Conservation (phyloP, 2,888 invertebrate species). For the Lepidocyrtinus sp. region DNA sequence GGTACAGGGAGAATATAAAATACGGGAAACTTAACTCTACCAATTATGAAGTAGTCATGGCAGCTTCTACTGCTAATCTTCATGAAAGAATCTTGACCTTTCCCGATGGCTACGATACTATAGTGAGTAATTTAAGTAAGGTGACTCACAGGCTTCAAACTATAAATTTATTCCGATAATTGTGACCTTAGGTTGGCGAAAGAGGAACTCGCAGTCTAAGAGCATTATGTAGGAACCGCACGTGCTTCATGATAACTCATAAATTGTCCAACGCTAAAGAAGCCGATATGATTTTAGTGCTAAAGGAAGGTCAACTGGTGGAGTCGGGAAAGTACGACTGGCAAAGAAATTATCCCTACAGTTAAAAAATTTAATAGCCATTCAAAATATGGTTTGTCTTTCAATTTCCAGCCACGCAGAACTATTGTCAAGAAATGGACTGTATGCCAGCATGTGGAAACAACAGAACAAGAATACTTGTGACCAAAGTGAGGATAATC, state of each 20-base stretch:
- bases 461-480: constrained; percentile 38
- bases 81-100: constrained; percentile 74
- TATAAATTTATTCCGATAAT: neutral
- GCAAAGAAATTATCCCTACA: too few relatives aligned
- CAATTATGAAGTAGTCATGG: constrained; percentile 73
- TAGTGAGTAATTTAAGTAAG: constrained; percentile 14
- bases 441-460: constrained; percentile 74
- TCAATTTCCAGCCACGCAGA: constrained; percentile 73
- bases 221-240: constrained; percentile 73
- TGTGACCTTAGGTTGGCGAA: constrained; percentile 73
- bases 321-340: constrained; percentile 74
- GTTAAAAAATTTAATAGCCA: neutral
- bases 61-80: constrained; percentile 75
- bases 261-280: constrained; percentile 74
- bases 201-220: constrained; percentile 74
- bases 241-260: constrained; percentile 75
- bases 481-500: too few relatives aligned
- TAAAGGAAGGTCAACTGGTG: constrained; percentile 74
- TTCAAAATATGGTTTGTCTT: neutral
- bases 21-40: constrained; percentile 74
- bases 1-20: constrained; percentile 74
- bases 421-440: constrained; percentile 72
- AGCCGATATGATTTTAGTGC: constrained; percentile 74
- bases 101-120: constrained; percentile 72
- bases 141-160: neutral